Percentiles rank a stretch among this genome's conserved stretches.
Evolutionary conservation across 2,888 invertebrate genomes (phyloP).

Genomic region (Allygus modestus): DNA sequence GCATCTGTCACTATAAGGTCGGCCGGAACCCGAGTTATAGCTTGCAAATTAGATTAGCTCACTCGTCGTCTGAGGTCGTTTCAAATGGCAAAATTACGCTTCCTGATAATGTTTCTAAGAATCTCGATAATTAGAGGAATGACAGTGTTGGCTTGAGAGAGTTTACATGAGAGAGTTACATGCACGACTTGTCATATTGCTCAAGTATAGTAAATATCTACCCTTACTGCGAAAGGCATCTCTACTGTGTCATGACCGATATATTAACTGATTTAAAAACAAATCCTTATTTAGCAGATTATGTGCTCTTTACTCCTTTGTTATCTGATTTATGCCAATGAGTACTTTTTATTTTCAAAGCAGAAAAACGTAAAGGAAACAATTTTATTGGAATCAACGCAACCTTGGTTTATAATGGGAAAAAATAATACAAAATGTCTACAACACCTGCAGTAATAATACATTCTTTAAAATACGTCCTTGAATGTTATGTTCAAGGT

Average conservation of each 20-base stretch:
- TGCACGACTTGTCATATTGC: neutral
- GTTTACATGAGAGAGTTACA: neutral
- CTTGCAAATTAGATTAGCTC: constrained; percentile 41
- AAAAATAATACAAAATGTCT: neutral
- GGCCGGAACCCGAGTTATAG: constrained; percentile 6
- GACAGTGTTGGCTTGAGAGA: neutral
- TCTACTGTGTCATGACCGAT: no score
- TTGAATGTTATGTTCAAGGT: neutral
- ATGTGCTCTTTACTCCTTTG: no score
- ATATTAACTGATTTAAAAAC: no score
- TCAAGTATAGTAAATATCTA: neutral
- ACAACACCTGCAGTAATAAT: neutral
- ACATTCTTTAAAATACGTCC: neutral
- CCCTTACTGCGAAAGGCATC: no score
- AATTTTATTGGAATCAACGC: neutral
- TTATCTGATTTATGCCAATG: no score
- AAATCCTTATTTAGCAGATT: no score
- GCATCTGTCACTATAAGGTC: constrained; percentile 15
- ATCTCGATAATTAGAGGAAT: neutral
- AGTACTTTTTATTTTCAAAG: no score
- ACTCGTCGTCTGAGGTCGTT: constrained; percentile 21
- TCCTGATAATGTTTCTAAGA: constrained; percentile 25
- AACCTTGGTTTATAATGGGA: neutral
- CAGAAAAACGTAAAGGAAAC: no score
- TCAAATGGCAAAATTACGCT: neutral